Percentiles rank a stretch among this genome's conserved stretches.
Conservation (phyloP, 2,113 vertebrate genomes). For the Helogale parvula region DNA sequence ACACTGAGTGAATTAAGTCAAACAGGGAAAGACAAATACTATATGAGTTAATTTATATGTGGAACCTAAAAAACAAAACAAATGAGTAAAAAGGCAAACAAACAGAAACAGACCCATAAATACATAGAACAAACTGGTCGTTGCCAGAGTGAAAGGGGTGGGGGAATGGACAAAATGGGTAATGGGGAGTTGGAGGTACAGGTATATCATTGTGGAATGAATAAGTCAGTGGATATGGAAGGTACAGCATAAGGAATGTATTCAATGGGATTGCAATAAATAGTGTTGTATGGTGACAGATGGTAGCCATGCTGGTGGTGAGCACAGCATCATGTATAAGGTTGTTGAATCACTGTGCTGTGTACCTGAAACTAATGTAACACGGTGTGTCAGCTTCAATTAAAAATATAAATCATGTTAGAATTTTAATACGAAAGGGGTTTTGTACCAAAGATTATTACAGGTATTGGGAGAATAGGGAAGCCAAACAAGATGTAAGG, state of each 20-base stretch:
- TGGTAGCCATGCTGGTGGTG: too few species aligned
- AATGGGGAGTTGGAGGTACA: background rate
- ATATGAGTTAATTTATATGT: background rate
- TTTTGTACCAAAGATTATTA: background rate
- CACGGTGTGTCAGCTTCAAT: background rate
- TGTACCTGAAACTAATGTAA: background rate
- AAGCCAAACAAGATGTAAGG: background rate
- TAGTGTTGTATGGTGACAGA: too few species aligned
- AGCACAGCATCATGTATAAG: too few species aligned
- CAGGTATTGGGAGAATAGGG: background rate
- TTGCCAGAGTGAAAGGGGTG: background rate
- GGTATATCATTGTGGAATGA: background rate
- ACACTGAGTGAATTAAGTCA: background rate
- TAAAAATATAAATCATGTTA: background rate
- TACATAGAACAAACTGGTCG: background rate
- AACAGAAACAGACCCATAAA: background rate
- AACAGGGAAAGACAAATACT: background rate
- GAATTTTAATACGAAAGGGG: background rate
- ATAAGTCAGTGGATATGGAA: background rate
- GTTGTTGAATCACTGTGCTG: background rate
- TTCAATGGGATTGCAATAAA: too few species aligned
- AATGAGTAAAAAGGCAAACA: too few species aligned
- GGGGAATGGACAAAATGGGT: background rate
- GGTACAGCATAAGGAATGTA: background rate
- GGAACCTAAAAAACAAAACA: background rate